Evolutionary conservation across 2,888 invertebrate genomes (phyloP), one percentile per base, ranked within the genome.

Genomic region (Morpho achilles): DNA sequence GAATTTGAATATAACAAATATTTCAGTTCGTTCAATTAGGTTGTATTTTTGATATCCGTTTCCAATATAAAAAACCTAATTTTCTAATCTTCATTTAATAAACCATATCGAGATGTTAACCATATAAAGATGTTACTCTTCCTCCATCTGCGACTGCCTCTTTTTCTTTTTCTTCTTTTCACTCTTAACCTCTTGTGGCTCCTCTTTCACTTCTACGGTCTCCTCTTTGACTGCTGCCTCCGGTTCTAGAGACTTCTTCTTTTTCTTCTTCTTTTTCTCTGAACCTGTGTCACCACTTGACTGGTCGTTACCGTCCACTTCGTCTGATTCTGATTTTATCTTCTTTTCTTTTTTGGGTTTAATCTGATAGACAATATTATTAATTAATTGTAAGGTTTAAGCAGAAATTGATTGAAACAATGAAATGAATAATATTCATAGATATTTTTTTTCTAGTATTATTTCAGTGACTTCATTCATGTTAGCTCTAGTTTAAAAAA

Each of bases 161-260:
- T 85, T 85, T 69, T 87, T 89, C 70, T 90, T 89, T 61, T 75
- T 75, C 60, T 88, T 88, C 71, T 86, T 87, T 54, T 87, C 86
- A 47, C 83, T 85, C 62, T 81, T 82, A 2, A 83, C 80, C 47
- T 78, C 74, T 8, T 77, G 79, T 7, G 63, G 62, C 0, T 67
- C 67, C 53, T 70, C 68, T 16, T 66, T 67, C 8, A 65, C 69
- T 7, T 63, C 67, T 46, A 63, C 65, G 16, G 44, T 49, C 22
- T 42, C 50, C 41, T 54, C 47, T 43, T 42, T 47, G 9, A 56
- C 47, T 42, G 55, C 58, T 47, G 49, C 44, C 39, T 55, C 60
- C 9, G 60, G 79, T 41, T 76, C 74, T 7, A 77, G 76, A 7
- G 64, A 66, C 0, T 68, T 67, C 56, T 71, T 68, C 62, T 54